Evolutionary conservation across 2,797 vertebrate species (phyloP), one percentile per base, ranked within the genome.

Genomic region (Smutsia gigantea): DNA sequence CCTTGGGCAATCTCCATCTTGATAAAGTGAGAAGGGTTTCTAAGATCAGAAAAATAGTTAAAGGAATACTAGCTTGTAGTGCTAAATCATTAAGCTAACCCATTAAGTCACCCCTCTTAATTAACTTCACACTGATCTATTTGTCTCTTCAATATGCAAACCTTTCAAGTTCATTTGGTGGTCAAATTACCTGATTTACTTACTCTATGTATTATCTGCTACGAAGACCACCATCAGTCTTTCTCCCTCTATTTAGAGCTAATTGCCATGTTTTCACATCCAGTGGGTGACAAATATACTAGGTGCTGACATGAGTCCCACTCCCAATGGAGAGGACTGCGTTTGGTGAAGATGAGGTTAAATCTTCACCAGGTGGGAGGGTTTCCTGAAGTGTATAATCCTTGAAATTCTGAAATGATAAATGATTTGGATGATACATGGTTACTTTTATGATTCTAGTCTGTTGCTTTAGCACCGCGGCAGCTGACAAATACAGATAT

Each of bases 181-280:
- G 13, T 5, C 93, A 88, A 66, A 90, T 71, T 82, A 61, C 27
- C 17, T 31, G 17, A 64, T 39, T 93, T 83, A 19, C 81, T 87
- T 87, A 78, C 94, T 96, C 93, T 79, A 82, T 64, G 79, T 87
- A 64, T 77, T 64, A 53, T 75, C 74, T 64, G 53, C 18, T 93
- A 84, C 46, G 81, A 92, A 92, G 34, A 53, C 49, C 39, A 81
- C 29, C 18, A 53, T 85, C n/a, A 11, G n/a, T 42, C 29, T 90
- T 86, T 66, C 19, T 8, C 55, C 31, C n/a, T 84, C 14, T 68
- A 15, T 77, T 78, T 74, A 63, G 18, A 53, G 37, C 19, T 91
- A 46, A 89, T 86, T 53, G 21, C 17, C 27, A 68, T 23, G 21
- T 21, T 37, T 75, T 85, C 68, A 72, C 23, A 91, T n/a, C 2